Evolutionary conservation across 2,797 vertebrate species (phyloP).

Genomic region (Microcaecilia unicolor): DNA sequence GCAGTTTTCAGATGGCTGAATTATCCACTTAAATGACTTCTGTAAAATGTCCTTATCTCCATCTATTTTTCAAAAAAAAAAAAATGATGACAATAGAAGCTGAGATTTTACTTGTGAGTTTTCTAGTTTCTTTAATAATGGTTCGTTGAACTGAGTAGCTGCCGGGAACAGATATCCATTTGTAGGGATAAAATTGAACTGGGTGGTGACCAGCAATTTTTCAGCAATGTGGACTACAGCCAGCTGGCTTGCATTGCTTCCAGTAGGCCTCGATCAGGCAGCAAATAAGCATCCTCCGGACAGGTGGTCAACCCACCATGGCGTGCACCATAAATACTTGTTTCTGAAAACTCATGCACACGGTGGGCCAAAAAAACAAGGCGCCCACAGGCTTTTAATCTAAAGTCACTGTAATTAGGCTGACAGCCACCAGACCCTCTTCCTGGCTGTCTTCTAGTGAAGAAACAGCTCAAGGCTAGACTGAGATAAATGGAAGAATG

Average conservation of each 20-base stretch:
- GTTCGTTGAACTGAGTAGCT: slow-evolving; percentile 3
- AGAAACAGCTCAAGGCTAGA: not conserved
- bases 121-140: slow-evolving; percentile 11
- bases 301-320: slow-evolving; percentile 17
- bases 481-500: not conserved
- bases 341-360: not conserved
- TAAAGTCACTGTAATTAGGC: slow-evolving; percentile 9
- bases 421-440: not conserved
- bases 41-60: no score
- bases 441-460: not conserved
- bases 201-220: slow-evolving; percentile 6
- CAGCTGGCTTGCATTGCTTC: slow-evolving; percentile 13
- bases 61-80: slow-evolving; percentile 26
- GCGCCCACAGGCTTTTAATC: slow-evolving; percentile 13
- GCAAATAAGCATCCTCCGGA: slow-evolving; percentile 21
- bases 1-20: no score
- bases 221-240: slow-evolving; percentile 19
- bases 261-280: slow-evolving; percentile 15
- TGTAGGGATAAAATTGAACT: slow-evolving; percentile 13
- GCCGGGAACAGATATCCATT: slow-evolving; percentile 4
- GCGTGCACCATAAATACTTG: slow-evolving; percentile 2
- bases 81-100: slow-evolving; percentile 6
- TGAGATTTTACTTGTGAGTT: slow-evolving; percentile 8
- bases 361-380: slow-evolving; percentile 1
- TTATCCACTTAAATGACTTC: no score